These are phyloP conservation scores for Grapholita molesta DNA, from an alignment of 1,140 invertebrate species.

Conservation along the genomic window DNA sequence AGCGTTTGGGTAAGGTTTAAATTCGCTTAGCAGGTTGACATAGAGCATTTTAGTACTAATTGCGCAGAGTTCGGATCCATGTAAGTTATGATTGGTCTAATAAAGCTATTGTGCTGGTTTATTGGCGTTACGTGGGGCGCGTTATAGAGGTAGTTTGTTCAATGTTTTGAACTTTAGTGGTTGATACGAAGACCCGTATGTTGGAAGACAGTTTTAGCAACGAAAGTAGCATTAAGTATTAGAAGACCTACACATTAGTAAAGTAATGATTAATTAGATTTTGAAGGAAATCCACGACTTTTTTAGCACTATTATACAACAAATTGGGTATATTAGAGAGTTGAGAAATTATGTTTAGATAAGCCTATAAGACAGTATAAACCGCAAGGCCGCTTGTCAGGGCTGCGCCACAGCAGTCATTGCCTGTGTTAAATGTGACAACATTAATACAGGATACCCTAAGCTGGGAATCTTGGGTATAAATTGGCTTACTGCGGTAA, in stretches of 20 bases:
- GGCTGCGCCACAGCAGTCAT: too few relatives aligned
- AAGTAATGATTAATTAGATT: too few relatives aligned
- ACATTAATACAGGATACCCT: neutral
- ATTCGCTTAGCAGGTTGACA: neutral
- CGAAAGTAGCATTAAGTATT: neutral
- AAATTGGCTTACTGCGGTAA: neutral
- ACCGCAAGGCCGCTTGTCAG: neutral
- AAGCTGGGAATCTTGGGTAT: neutral
- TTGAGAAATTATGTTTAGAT: too few relatives aligned
- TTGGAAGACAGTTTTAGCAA: neutral
- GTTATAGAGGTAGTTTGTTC: neutral
- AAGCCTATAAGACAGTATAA: neutral
- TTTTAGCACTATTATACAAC: too few relatives aligned
- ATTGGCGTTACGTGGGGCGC: conserved; percentile 7
- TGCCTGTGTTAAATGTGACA: neutral
- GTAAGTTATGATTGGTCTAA: conserved; percentile 15
- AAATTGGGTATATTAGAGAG: too few relatives aligned
- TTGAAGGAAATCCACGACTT: too few relatives aligned
- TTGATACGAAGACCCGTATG: neutral
- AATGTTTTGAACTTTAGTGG: neutral
- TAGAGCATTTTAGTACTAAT: neutral
- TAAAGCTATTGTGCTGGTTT: conserved; percentile 11
- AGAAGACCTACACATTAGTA: too few relatives aligned
- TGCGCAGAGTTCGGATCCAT: neutral
- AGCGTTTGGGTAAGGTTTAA: neutral